Base-by-base conservation (phyloP, 2,113 vertebrate species). In the Saccopteryx bilineata region DNA sequence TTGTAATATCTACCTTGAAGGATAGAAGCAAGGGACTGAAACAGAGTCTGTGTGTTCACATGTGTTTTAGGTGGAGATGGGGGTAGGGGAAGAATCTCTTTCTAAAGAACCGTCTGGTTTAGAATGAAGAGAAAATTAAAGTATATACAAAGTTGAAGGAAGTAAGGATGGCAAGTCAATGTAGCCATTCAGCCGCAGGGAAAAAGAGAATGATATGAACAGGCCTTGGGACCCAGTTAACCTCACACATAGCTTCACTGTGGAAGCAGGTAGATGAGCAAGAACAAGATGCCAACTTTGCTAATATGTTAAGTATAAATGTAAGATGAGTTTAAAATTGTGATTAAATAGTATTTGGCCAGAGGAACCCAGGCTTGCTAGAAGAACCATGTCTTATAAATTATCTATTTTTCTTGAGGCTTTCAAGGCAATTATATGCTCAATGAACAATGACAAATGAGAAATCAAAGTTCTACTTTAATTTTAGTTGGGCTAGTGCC, bases 311-410 rank as follows among this genome's bases (percentile, higher is more conserved):
- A 65, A 33, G 5, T 52, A 2, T 75, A 71, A 56, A 12, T 66
- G 3, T 48, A 81, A 58, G 48, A 56, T 76, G 86, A 31, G 17
- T 78, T 93, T 95, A 66, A 86, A 31, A 83, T 82, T 89, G 33
- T 11, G 71, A 12, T 91, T 91, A 65, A 60, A 85, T 78, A 50
- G 52, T 86, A 33, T 72, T 94, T 96, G 82, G 74, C 69, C 31
- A 60, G 31, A 88, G 50, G 61, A 91, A 61, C 31, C 52, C 66
- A 85, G 31, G 9, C 72, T 61, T 46, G 46, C 54, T 78, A 76
- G 61, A 92, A 66, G 61, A 92, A 66, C 14, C 12, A 23, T 61
- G 66, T 56, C 50, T 95, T 92, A 87, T 65, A 91, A 69, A 90
- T 94, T 61, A 90, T n/a, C 31, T 48, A 3, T 81, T 94, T 85